Percentiles rank a stretch among this genome's conserved stretches.
phyloP scores from a whole-genome alignment of 1,140 invertebrate species.

The Belonocnema kinseyi region DNA sequence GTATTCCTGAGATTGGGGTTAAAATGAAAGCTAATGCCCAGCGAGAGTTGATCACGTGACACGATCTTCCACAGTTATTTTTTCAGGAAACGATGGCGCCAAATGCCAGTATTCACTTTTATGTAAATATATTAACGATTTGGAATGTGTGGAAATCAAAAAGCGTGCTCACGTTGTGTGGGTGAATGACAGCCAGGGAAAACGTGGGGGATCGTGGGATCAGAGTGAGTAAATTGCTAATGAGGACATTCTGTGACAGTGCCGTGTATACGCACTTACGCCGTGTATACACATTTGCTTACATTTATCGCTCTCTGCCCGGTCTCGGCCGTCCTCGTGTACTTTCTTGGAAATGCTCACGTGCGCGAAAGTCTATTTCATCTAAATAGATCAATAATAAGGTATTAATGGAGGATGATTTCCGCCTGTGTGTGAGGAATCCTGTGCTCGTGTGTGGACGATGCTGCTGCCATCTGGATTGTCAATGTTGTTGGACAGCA shows the following conservation, averaged over 20 bases:
- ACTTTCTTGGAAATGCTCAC: conserved; percentile 54
- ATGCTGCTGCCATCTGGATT: conserved; percentile 80
- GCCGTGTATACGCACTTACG: conserved; percentile 51
- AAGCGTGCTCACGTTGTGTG: conserved; percentile 36
- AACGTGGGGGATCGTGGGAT: conserved; percentile 33
- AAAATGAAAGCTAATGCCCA: conserved; percentile 14
- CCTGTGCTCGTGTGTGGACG: conserved; percentile 42
- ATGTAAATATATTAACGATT: conserved; percentile 72
- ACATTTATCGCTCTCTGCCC: conserved; percentile 16
- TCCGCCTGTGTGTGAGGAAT: conserved; percentile 53
- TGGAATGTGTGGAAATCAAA: conserved; percentile 52
- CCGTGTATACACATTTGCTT: conserved; percentile 14
- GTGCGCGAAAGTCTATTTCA: conserved; percentile 65
- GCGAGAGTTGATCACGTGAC: conserved; percentile 24
- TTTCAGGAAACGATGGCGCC: conserved; percentile 79
- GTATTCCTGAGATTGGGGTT: background rate
- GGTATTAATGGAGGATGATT: conserved; percentile 62
- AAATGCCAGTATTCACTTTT: conserved; percentile 75
- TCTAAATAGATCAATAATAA: conserved; percentile 76
- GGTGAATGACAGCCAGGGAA: conserved; percentile 9
- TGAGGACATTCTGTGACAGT: conserved; percentile 74
- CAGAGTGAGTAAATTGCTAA: conserved; percentile 71
- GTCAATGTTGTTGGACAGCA: conserved; percentile 81
- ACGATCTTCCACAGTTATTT: conserved; percentile 76
- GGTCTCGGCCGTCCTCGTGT: background rate